A percentile compares a stretch with the other conserved stretches of the same genome.
phyloP scores from a whole-genome alignment of 2,113 vertebrate genomes.

The Pachyramphus minor region DNA sequence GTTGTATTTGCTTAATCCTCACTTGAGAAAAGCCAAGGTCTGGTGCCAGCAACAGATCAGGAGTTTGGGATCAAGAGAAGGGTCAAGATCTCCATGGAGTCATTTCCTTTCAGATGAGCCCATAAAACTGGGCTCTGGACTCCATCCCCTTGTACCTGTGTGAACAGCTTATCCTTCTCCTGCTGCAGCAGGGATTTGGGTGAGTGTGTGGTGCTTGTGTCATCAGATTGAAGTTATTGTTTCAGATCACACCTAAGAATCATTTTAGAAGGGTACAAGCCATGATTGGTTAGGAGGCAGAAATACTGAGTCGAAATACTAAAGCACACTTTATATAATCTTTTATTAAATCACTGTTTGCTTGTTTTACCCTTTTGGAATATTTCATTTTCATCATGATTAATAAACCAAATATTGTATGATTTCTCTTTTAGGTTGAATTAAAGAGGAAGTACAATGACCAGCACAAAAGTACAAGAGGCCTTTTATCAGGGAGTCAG shows the following conservation, averaged over 20 bases:
- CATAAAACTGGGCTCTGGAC: not conserved
- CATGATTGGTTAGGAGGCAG: not conserved
- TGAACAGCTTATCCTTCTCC: not conserved
- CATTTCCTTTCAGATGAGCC: not conserved
- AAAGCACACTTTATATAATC: not conserved
- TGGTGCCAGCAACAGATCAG: not conserved
- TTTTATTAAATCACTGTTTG: not conserved
- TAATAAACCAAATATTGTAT: not conserved
- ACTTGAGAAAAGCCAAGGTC: not conserved
- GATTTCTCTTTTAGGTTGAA: conserved; percentile 81
- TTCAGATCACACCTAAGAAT: not conserved
- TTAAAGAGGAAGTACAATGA: conserved; percentile 97
- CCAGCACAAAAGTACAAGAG: conserved; percentile 85
- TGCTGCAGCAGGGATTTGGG: not conserved
- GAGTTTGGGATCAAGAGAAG: not conserved
- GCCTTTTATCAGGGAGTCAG: conserved; percentile 87
- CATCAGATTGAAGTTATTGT: not conserved
- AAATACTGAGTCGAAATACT: not conserved
- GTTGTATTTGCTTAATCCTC: not conserved
- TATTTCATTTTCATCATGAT: not conserved
- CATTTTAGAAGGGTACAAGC: not conserved
- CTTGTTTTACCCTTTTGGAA: not conserved
- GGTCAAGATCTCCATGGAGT: not conserved
- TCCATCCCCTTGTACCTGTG: not conserved
- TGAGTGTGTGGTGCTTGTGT: not conserved